Conservation (phyloP, 2,888 invertebrate genomes). For the Tachina fera region DNA sequence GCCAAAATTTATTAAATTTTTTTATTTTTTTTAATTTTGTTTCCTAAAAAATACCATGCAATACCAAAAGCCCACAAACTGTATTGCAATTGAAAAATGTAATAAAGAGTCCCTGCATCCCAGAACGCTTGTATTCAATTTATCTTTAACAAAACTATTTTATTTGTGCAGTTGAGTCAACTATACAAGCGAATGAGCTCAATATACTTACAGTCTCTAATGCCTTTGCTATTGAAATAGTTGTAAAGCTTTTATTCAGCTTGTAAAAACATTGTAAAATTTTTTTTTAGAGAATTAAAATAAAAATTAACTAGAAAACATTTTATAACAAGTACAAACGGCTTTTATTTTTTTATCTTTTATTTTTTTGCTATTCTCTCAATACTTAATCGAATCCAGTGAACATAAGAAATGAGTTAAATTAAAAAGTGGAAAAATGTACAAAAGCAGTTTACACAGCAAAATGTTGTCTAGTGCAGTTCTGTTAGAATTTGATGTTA, state of each 20-base stretch:
- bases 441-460: neutral
- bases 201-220: neutral
- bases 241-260: slow-evolving; percentile 22
- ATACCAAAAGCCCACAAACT: neutral
- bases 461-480: slow-evolving; percentile 9
- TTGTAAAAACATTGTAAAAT: slow-evolving; percentile 16
- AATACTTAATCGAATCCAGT: slow-evolving; percentile 3
- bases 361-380: slow-evolving; percentile 5
- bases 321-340: neutral
- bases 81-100: slow-evolving; percentile 18
- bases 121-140: slow-evolving; percentile 1
- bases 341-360: slow-evolving; percentile 11
- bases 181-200: neutral
- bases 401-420: neutral
- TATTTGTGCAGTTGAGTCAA: slow-evolving; percentile 6
- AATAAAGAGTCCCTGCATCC: neutral
- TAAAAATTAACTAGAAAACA: neutral
- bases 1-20: no score
- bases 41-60: neutral
- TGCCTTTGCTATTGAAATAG: slow-evolving; percentile 7
- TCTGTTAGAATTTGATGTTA: slow-evolving; percentile 6
- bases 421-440: neutral
- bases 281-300: neutral
- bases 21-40: no score
- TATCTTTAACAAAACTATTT: slow-evolving; percentile 19